Evolutionary conservation across 2,888 invertebrate genomes (phyloP).

Genomic region (Pinctada fucata): DNA sequence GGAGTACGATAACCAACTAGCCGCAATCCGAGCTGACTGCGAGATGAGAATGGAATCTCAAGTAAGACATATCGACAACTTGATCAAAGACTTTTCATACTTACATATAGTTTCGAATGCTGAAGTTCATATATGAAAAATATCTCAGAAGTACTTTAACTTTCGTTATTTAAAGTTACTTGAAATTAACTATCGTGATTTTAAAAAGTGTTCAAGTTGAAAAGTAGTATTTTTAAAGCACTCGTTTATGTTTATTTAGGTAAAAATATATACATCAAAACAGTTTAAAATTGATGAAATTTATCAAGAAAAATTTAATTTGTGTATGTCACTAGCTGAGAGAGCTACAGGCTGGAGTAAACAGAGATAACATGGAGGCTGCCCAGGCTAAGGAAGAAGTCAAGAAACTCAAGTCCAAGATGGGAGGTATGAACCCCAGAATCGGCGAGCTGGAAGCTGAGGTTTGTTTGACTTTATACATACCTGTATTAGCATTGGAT

Average conservation of each 20-base stretch:
- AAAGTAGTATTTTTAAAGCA: no score
- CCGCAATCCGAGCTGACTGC: slow-evolving; percentile 74
- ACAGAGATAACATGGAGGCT: slow-evolving; percentile 75
- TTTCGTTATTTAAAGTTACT: no score
- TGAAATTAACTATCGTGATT: no score
- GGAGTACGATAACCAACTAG: slow-evolving; percentile 77
- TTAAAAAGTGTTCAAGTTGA: no score
- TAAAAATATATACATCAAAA: no score
- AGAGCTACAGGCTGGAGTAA: slow-evolving; percentile 76
- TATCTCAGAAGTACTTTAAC: no score
- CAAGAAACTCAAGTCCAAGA: slow-evolving; percentile 74
- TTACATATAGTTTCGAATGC: no score
- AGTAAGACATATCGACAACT: slow-evolving; percentile 64
- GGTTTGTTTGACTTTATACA: slow-evolving; percentile 38
- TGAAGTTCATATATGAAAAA: no score
- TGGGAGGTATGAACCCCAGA: slow-evolving; percentile 44
- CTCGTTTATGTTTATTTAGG: no score
- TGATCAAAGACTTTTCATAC: neutral
- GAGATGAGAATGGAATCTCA: slow-evolving; percentile 78
- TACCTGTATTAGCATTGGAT: no score
- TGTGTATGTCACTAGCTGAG: slow-evolving; percentile 69
- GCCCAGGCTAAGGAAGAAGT: slow-evolving; percentile 76
- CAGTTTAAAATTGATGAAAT: no score
- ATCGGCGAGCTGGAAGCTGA: slow-evolving; percentile 51
- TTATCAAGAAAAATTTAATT: no score